Conservation (phyloP, 2,888 invertebrate genomes). For the Syritta pipiens region DNA sequence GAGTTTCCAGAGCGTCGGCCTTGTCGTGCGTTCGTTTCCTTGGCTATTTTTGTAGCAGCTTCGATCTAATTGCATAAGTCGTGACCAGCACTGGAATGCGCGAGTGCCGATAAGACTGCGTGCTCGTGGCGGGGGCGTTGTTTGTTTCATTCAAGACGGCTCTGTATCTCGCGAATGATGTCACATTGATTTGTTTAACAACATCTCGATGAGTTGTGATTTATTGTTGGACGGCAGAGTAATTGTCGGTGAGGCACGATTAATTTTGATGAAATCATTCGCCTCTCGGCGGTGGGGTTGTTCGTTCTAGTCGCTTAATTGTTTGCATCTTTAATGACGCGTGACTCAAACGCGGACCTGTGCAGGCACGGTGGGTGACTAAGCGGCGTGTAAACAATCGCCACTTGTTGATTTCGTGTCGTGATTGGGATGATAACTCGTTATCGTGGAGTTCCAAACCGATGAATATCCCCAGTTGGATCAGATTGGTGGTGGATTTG, state of each 20-base stretch:
- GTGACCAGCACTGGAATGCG: slow-evolving; percentile 5
- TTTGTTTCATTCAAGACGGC: not conserved
- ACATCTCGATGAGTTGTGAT: slow-evolving; percentile 10
- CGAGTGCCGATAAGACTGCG: slow-evolving; percentile 43
- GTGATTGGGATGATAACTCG: slow-evolving; percentile 4
- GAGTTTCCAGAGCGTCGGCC: no score
- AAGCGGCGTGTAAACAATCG: slow-evolving; percentile 24
- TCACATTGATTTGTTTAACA: slow-evolving; percentile 48
- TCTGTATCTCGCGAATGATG: slow-evolving; percentile 42
- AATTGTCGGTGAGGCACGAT: slow-evolving; percentile 26
- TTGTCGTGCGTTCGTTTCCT: no score
- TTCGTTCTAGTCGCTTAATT: slow-evolving; percentile 24
- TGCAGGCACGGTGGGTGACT: slow-evolving; percentile 19
- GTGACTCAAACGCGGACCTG: slow-evolving; percentile 28
- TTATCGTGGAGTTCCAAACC: no score
- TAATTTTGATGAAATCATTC: slow-evolving; percentile 31
- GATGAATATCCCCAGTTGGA: no score
- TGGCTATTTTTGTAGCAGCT: no score
- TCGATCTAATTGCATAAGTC: no score
- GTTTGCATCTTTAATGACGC: slow-evolving; percentile 54
- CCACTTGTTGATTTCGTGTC: slow-evolving; percentile 19
- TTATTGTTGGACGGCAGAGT: slow-evolving; percentile 20
- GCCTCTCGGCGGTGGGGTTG: slow-evolving; percentile 1
- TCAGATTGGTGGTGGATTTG: no score
- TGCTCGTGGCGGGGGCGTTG: slow-evolving; percentile 17